Evolutionary conservation across 2,888 invertebrate genomes (phyloP).

Genomic region (Epirrhoe tristata): DNA sequence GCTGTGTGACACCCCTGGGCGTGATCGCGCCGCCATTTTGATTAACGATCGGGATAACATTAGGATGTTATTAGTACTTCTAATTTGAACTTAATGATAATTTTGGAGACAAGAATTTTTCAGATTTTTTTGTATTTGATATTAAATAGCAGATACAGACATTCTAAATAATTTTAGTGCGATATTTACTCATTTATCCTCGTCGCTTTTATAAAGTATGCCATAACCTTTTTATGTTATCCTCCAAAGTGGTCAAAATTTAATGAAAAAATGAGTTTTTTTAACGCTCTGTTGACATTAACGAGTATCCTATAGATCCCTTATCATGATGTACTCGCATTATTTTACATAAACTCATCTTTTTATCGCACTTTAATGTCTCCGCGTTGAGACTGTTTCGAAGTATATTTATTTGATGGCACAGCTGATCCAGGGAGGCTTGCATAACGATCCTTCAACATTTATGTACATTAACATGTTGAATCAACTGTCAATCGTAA

Average conservation of each 20-base stretch:
- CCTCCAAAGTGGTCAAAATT: neutral
- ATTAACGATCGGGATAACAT: conserved; percentile 36
- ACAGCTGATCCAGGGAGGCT: neutral
- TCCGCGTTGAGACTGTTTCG: neutral
- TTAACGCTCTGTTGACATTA: neutral
- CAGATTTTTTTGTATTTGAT: neutral
- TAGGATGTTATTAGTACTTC: conserved; percentile 20
- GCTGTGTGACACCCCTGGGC: conserved; percentile 39
- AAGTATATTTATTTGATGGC: neutral
- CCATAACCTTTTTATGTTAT: neutral
- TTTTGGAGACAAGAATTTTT: neutral
- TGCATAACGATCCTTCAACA: no score
- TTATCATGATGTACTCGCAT: neutral
- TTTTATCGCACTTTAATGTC: neutral
- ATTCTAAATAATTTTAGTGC: no score
- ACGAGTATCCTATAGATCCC: neutral
- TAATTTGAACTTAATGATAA: conserved; percentile 3
- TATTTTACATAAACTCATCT: neutral
- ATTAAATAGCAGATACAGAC: no score
- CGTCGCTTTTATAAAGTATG: no score
- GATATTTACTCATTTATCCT: no score
- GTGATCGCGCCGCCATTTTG: conserved; percentile 38
- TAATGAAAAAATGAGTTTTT: neutral
- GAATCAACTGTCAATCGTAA: no score
- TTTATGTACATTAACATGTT: no score